A percentile compares a stretch with the other conserved stretches of the same genome.
Evolutionary conservation across 2,888 invertebrate genomes (phyloP).

Genomic region (Drosophila fulvimacula): DNA sequence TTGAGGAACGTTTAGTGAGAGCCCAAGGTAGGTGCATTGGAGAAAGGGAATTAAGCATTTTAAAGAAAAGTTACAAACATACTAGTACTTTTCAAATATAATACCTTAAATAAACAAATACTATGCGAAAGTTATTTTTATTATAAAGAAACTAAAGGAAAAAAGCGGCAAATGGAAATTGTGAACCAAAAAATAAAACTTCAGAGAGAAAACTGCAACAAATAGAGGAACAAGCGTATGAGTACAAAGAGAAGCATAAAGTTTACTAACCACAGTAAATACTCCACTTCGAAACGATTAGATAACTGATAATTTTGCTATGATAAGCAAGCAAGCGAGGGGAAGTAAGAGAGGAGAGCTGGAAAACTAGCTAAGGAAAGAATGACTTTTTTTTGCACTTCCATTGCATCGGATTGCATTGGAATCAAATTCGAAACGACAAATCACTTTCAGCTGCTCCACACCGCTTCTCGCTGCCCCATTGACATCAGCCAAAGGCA

Average conservation of each 20-base stretch:
- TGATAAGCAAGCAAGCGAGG: background rate
- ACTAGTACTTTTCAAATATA: background rate
- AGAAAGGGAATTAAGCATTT: background rate
- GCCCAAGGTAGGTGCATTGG: background rate
- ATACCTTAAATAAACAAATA: too few species aligned
- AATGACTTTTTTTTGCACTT: too few species aligned
- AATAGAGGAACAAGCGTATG: background rate
- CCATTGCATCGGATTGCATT: too few species aligned
- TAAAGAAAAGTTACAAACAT: background rate
- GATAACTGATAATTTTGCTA: background rate
- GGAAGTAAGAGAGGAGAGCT: background rate
- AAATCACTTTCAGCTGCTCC: background rate
- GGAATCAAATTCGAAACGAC: background rate
- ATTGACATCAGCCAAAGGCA: constrained; percentile 5
- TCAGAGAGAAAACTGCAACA: background rate
- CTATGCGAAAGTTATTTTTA: too few species aligned
- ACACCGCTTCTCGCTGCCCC: constrained; percentile 1
- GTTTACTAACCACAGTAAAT: background rate
- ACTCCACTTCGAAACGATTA: background rate
- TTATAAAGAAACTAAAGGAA: background rate
- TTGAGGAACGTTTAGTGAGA: too few species aligned
- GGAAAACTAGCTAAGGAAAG: background rate
- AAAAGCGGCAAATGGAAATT: background rate
- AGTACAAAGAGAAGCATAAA: background rate
- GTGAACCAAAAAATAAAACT: background rate